Conservation (phyloP, 2,113 vertebrate genomes). For the Calidris pugnax region DNA sequence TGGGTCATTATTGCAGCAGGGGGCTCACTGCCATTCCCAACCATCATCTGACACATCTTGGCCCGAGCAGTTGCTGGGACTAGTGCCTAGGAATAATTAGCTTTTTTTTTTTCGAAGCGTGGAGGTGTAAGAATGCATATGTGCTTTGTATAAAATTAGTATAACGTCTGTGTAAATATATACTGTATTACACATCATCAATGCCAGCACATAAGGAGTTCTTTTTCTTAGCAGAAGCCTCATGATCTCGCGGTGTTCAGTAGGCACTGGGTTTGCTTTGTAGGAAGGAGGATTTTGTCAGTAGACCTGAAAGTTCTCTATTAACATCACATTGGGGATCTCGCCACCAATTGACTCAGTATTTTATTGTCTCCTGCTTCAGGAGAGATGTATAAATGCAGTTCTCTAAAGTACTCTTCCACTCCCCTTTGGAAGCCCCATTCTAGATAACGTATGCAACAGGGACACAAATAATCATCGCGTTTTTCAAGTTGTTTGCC, state of each 20-base stretch:
- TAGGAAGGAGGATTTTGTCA: not conserved
- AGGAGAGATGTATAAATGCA: not conserved
- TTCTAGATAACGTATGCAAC: not conserved
- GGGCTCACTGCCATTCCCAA: not conserved
- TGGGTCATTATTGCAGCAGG: not conserved
- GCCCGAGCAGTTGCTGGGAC: not conserved
- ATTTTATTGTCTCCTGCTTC: not conserved
- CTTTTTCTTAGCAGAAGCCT: not conserved
- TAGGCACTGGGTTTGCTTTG: not conserved
- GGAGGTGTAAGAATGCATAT: not conserved
- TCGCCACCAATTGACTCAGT: not conserved
- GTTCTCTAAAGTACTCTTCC: not conserved
- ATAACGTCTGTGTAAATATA: not conserved
- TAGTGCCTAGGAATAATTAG: not conserved
- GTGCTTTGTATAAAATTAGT: not conserved
- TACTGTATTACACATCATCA: not conserved
- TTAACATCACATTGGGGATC: not conserved
- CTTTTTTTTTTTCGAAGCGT: not conserved
- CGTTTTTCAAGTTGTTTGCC: constrained; percentile 8
- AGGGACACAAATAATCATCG: not conserved
- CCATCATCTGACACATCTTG: not conserved
- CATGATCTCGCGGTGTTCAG: not conserved
- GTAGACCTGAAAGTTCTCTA: not conserved
- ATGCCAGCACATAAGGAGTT: not conserved
- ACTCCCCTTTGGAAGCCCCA: not conserved